Evolutionary conservation across 2,113 vertebrate genomes (phyloP).

Genomic region (Indicator indicator): DNA sequence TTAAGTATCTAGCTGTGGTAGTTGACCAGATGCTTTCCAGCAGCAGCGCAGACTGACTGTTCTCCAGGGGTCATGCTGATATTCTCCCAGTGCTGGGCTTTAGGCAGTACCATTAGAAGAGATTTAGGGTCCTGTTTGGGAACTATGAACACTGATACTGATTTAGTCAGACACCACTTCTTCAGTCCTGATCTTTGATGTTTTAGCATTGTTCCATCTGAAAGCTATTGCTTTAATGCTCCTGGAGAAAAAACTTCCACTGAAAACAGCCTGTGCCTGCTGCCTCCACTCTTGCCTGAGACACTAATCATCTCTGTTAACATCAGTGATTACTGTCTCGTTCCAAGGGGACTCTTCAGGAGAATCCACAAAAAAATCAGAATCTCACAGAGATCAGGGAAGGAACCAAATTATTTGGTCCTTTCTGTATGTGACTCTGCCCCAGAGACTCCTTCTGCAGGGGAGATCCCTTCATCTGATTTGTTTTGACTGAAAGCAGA

Average conservation of each 20-base stretch:
- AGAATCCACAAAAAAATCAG: background rate
- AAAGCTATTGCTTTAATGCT: background rate
- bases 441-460: background rate
- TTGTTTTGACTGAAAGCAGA: background rate
- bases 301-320: background rate
- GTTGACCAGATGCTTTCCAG: background rate
- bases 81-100: background rate
- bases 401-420: background rate
- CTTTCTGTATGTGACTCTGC: rapidly evolving
- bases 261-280: background rate
- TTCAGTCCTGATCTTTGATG: background rate
- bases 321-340: background rate
- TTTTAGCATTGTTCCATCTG: background rate
- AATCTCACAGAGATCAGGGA: background rate
- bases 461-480: background rate
- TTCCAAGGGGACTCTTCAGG: background rate
- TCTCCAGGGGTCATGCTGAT: background rate
- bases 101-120: background rate
- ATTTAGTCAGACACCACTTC: background rate
- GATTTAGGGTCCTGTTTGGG: background rate
- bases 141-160: background rate
- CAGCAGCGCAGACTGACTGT: background rate
- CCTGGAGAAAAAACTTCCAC: background rate
- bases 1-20: background rate
- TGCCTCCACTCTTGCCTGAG: background rate